Evolutionary conservation across 2,797 vertebrate genomes (phyloP), one percentile per base, ranked within the genome.

Genomic region (Muraenolepis orangiensis): DNA sequence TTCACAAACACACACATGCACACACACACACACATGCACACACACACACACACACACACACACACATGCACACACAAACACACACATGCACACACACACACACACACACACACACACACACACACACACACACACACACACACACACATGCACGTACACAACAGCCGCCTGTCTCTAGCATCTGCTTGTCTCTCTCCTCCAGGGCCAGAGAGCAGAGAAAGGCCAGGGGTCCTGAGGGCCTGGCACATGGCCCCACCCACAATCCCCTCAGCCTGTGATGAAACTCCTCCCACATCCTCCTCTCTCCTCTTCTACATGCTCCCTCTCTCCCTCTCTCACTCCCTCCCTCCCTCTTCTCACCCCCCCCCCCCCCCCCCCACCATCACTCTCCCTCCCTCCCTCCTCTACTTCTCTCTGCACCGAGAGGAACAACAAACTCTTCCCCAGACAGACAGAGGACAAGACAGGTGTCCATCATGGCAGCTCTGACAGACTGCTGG

Each of bases 191-290:
- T 92, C 93, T 88, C 69, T 82, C 86, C 92, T 93, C 80, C 95
- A 99, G 97, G 96, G 98, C 91, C 96, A 99, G 95, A 98, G 97
- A 99, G 95, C 97, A 97, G 98, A 98, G 93, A 98, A 99, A 94
- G 97, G 96, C 95, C 97, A 99, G 95, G 97, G 98, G 95, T 98
- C 98, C 94, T 99, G 98, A 99, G 95, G 96, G 93, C 85, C 90
- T 89, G 87, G 93, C 95, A 1, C 74, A 85, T 82, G 89, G 83
- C 81, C 84, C 91, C 71, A 71, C 88, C 93, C 94, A 95, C 94
- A 95, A 94, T 94, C 95, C 96, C 92, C 92, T 97, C 94, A 96
- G 95, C 96, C 95, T 98, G 96, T 98, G 96, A 98, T 86, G 93
- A 93, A 93, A 94, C 92, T 92, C 92, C 92, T 90, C 93, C 95